Percentiles rank a stretch among this genome's conserved stretches.
Conservation (phyloP, 2,113 vertebrate species). For the Neodontobutis hainanensis region DNA sequence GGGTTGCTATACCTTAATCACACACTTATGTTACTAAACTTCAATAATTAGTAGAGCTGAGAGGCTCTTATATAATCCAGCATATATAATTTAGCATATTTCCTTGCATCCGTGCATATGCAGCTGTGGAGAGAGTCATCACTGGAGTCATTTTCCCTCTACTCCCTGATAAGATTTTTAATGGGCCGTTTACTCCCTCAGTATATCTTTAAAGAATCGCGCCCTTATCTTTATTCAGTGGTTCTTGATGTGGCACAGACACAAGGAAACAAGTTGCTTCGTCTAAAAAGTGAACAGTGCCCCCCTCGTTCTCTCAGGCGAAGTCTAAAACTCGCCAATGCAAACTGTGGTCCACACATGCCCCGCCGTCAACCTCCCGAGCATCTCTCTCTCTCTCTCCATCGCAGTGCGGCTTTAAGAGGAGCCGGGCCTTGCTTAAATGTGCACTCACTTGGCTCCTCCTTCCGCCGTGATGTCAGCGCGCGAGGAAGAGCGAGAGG, state of each 20-base stretch:
- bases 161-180: conserved; percentile 16
- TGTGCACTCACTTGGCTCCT: conserved; percentile 67
- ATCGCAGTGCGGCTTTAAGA: conserved; percentile 83
- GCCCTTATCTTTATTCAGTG: conserved; percentile 31
- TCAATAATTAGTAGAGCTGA: too few relatives aligned
- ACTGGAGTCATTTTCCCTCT: conserved; percentile 9
- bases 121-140: conserved; percentile 13
- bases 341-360: conserved; percentile 39
- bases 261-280: conserved; percentile 20
- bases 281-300: conserved; percentile 79
- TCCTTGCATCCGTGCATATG: too few relatives aligned
- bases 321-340: conserved; percentile 40
- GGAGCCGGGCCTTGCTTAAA: conserved; percentile 70
- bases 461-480: conserved; percentile 78
- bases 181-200: conserved; percentile 27
- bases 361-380: conserved; percentile 44
- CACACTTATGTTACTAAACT: too few relatives aligned
- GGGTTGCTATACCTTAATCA: too few relatives aligned
- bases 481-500: conserved; percentile 70
- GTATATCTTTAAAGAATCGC: conserved; percentile 34
- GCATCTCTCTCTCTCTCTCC: conserved; percentile 70
- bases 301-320: conserved; percentile 75
- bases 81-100: too few relatives aligned
- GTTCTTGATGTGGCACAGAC: conserved; percentile 23
- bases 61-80: too few relatives aligned